Base-by-base conservation (phyloP, 2,888 invertebrate species). In the Drepana falcataria region DNA sequence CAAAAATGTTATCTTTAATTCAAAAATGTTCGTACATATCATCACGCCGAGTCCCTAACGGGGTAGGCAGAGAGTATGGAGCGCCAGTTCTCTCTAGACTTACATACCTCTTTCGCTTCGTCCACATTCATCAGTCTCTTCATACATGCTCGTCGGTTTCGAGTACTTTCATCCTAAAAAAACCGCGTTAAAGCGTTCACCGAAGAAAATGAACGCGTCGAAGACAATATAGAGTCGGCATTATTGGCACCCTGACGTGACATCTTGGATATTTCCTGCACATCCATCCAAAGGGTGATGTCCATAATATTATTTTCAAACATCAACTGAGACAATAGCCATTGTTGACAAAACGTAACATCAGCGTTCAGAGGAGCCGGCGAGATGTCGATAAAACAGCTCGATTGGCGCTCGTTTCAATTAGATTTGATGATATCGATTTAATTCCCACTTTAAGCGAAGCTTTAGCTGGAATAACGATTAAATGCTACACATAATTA, bases 261-360 rank as follows among this genome's bases (percentile, higher is more conserved):
- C 62, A 63, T 72, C 71, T 71, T 64, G 65, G 69, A 75, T 65
- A 66, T 70, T 63, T 68, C 65, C 61, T 60, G 55, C 64, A 65
- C n/a, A n/a, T n/a, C n/a, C 68, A 66, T 68, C 57, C 64, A 62
- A 68, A 77, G 77, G 77, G 81, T 75, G 82, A 69, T 73, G 71
- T 71, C 58, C 69, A 65, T 61, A 60, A 59, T 66, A 73, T 72
- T 86, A 80, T 87, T 87, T 85, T 81, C 82, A 87, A 86, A 86
- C 81, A 85, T 63, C 58, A 59, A 51, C 53, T 57, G 65, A 79
- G 72, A 88, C 87, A 88, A 88, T 88, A 77, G 77, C 73, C 71
- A 83, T 87, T 88, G 87, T 88, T 84, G 80, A 80, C 79, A 74
- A 76, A 77, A 69, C 74, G 68, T 65, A 60, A 61, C 68, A 78